Percentiles rank a stretch among this genome's conserved stretches.
Evolutionary conservation across 2,888 invertebrate species (phyloP).

Genomic region (Eupithecia exiguata): DNA sequence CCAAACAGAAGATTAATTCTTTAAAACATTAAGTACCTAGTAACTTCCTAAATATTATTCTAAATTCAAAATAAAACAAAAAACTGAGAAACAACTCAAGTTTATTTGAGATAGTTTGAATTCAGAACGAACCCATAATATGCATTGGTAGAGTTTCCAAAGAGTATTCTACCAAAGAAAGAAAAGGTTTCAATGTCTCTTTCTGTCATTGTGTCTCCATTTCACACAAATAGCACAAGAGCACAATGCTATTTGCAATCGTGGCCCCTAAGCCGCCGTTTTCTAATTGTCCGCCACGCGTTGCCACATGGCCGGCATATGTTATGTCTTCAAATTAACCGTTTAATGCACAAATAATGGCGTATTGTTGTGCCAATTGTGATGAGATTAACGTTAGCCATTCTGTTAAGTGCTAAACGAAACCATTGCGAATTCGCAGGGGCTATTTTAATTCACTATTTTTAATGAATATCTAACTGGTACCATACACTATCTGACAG

Average conservation of each 20-base stretch:
- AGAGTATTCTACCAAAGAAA: constrained; percentile 5
- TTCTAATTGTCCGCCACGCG: constrained; percentile 43
- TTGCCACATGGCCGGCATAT: constrained; percentile 74
- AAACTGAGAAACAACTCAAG: not conserved
- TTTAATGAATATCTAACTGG: not conserved
- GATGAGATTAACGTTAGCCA: constrained; percentile 33
- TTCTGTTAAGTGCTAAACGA: constrained; percentile 19
- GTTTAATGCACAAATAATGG: constrained; percentile 60
- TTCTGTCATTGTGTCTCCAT: constrained; percentile 8
- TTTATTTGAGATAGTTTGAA: not conserved
- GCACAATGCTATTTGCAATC: not conserved
- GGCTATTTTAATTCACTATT: not conserved
- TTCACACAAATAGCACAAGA: constrained; percentile 15
- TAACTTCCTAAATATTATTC: too few relatives aligned
- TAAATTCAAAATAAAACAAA: not conserved
- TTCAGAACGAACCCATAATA: not conserved
- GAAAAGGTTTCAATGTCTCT: constrained; percentile 8
- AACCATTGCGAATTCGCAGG: constrained; percentile 15
- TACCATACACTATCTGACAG: too few relatives aligned
- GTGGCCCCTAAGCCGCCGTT: constrained; percentile 32
- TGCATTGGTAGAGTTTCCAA: not conserved
- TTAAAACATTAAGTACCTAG: not conserved
- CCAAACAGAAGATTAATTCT: not conserved
- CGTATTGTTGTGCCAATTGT: constrained; percentile 51
- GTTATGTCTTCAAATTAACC: constrained; percentile 57